Conservation (phyloP, 2,113 vertebrate genomes). For the Stercorarius parasiticus region DNA sequence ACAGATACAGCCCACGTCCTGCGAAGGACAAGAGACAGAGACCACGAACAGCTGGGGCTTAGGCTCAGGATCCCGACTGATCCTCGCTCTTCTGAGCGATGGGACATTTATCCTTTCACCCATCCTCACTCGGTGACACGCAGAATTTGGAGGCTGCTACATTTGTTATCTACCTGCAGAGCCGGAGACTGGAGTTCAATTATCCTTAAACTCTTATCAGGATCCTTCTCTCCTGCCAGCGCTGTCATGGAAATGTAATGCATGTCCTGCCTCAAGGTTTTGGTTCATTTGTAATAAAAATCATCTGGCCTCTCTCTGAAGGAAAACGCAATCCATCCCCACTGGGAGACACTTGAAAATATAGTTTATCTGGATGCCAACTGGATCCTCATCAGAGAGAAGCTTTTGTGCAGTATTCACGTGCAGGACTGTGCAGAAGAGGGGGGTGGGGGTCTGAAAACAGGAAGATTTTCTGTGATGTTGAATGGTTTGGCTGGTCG, state of each 20-base stretch:
- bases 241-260: constrained; percentile 36
- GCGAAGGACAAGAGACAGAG: not conserved
- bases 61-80: not conserved
- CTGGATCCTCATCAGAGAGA: constrained; percentile 36
- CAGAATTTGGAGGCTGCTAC: not conserved
- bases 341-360: constrained; percentile 15
- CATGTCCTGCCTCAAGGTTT: constrained; percentile 56
- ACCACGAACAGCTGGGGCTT: not conserved
- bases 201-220: constrained; percentile 20
- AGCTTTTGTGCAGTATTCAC: constrained; percentile 2
- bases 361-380: constrained; percentile 28
- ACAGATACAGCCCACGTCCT: not conserved
- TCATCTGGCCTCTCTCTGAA: constrained; percentile 42
- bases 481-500: not conserved
- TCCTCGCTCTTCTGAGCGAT: not conserved
- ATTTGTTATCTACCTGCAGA: constrained; percentile 34
- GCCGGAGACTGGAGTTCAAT: constrained; percentile 3
- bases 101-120: not conserved
- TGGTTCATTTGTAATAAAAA: constrained; percentile 54
- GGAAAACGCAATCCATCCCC: constrained; percentile 35
- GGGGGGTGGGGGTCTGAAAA: not conserved
- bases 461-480: not conserved
- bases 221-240: constrained; percentile 5
- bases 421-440: not conserved
- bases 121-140: rapidly evolving